A percentile compares a stretch with the other conserved stretches of the same genome.
phyloP scores from a whole-genome alignment of 2,888 invertebrate species.

The Orchesella flavescens region DNA sequence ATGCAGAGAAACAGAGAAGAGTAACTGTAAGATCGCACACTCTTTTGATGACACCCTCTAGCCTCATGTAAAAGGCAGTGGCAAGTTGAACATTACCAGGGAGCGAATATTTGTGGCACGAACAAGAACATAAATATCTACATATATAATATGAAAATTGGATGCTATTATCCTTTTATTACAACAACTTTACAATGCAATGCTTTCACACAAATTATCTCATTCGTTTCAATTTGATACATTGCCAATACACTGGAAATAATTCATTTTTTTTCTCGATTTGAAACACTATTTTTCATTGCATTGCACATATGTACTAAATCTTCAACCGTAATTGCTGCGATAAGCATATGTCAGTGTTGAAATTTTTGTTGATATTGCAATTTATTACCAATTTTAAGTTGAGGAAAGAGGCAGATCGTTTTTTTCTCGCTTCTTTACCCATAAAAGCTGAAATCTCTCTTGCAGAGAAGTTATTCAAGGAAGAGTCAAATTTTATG shows the following conservation, averaged over 20 bases:
- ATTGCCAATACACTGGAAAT: slow-evolving; percentile 31
- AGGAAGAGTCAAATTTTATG: no score
- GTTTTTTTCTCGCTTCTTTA: no score
- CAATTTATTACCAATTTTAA: no score
- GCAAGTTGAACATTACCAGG: neutral
- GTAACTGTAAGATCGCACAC: slow-evolving; percentile 28
- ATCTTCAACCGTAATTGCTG: no score
- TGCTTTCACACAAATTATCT: slow-evolving; percentile 44
- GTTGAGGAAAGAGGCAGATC: no score
- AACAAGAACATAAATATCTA: neutral
- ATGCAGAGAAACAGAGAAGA: slow-evolving; percentile 22
- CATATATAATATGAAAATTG: neutral
- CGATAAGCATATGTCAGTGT: no score
- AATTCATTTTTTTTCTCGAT: slow-evolving; percentile 68
- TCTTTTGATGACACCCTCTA: slow-evolving; percentile 1
- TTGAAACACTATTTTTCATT: slow-evolving; percentile 56
- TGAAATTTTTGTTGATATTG: no score
- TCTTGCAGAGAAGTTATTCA: no score
- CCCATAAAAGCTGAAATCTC: no score
- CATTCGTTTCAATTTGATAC: slow-evolving; percentile 33
- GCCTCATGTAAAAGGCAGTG: neutral
- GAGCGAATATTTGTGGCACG: neutral
- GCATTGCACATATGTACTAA: no score
- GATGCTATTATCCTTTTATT: slow-evolving; percentile 3
- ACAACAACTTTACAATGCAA: slow-evolving; percentile 33